A percentile compares a stretch with the other conserved stretches of the same genome.
Conservation (phyloP, 2,797 vertebrate species). For the Pipistrellus pygmaeus region DNA sequence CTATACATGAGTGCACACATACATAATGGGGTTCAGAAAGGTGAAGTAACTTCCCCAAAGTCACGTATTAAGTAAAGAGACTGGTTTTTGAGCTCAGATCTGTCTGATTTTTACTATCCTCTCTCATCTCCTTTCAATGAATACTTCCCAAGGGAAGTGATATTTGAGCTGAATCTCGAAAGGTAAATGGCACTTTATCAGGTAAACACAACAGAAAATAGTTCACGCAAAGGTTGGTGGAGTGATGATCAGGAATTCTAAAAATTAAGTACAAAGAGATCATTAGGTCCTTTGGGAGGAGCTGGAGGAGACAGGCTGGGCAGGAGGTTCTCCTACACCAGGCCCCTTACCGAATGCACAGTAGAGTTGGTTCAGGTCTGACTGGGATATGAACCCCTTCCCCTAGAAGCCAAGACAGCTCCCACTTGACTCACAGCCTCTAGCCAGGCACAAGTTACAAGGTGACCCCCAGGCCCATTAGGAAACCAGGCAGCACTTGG, state of each 20-base stretch:
- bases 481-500: conserved; percentile 71
- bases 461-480: conserved; percentile 80
- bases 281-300: neutral
- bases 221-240: neutral
- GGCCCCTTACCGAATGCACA: neutral
- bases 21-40: neutral
- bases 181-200: neutral
- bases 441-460: conserved; percentile 53
- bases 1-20: neutral
- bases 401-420: neutral
- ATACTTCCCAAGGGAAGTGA: neutral
- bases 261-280: neutral
- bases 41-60: neutral
- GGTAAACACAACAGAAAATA: neutral
- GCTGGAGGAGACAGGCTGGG: neutral
- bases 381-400: neutral
- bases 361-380: neutral
- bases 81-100: neutral
- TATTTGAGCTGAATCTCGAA: conserved; percentile 18
- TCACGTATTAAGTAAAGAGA: neutral
- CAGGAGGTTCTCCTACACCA: neutral
- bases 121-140: neutral
- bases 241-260: neutral
- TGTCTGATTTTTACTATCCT: conserved; percentile 13
- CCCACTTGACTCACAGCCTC: neutral